A percentile compares a stretch with the other conserved stretches of the same genome.
Evolutionary conservation across 2,888 invertebrate genomes (phyloP).

Genomic region (Scaptodrosophila latifasciaeformis): DNA sequence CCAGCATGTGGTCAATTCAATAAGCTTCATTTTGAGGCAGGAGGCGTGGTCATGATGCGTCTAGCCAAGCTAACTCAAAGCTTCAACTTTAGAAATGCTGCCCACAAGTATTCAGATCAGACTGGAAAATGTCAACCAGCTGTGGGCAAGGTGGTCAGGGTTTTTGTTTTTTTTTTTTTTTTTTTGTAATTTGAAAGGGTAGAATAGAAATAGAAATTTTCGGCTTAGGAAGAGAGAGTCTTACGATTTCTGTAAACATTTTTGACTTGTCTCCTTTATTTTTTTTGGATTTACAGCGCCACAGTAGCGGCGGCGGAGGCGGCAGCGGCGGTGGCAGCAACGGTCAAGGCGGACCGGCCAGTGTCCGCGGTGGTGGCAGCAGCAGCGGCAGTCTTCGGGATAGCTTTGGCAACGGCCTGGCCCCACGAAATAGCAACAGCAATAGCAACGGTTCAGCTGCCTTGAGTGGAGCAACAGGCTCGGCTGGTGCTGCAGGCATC

Average conservation of each 20-base stretch:
- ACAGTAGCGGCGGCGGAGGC: slow-evolving; percentile 57
- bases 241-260: too few species aligned
- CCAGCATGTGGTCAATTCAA: slow-evolving; percentile 26
- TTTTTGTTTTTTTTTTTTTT: too few species aligned
- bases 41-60: slow-evolving; percentile 63
- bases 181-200: too few species aligned
- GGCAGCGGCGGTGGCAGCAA: slow-evolving; percentile 26
- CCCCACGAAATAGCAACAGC: slow-evolving; percentile 11
- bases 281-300: slow-evolving; percentile 44
- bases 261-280: neutral
- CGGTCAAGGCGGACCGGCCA: slow-evolving; percentile 42
- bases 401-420: slow-evolving; percentile 9
- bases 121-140: slow-evolving; percentile 43
- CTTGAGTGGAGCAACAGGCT: slow-evolving; percentile 19
- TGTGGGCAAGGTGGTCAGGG: slow-evolving; percentile 12
- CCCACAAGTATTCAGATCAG: slow-evolving; percentile 59
- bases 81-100: slow-evolving; percentile 67
- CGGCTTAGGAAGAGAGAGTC: too few species aligned
- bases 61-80: slow-evolving; percentile 70
- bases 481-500: slow-evolving; percentile 17
- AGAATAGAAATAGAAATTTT: too few species aligned
- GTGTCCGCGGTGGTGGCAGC: slow-evolving; percentile 30
- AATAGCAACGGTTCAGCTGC: slow-evolving; percentile 42
- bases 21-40: too few species aligned
- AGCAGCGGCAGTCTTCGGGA: slow-evolving; percentile 26